A percentile compares a stretch with the other conserved stretches of the same genome.
Conservation (phyloP, 1,140 invertebrate genomes). For the Platyscapa corneri region DNA sequence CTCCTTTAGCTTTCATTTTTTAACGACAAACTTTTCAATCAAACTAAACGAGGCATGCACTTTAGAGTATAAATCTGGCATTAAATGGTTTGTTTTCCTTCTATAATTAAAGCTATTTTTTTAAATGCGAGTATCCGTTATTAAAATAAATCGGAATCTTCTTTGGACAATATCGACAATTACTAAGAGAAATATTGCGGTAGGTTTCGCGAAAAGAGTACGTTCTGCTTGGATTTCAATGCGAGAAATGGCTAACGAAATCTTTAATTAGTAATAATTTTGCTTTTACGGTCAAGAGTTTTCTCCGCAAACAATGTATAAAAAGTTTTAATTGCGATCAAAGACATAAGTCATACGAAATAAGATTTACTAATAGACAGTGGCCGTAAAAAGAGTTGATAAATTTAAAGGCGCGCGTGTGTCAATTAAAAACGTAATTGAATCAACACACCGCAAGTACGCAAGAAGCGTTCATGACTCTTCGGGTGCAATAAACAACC, state of each 20-base stretch:
- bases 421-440: conserved; percentile 51
- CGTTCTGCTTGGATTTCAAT: neutral
- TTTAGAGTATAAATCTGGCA: too few relatives aligned
- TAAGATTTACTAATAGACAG: conserved; percentile 25
- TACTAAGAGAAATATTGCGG: neutral
- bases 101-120: too few relatives aligned
- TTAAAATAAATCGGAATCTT: too few relatives aligned
- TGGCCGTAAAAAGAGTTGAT: conserved; percentile 11
- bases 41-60: too few relatives aligned
- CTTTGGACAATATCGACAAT: neutral
- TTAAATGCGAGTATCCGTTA: too few relatives aligned
- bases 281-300: neutral
- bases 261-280: conserved; percentile 32
- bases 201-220: neutral
- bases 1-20: neutral
- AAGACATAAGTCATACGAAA: conserved; percentile 34
- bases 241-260: neutral
- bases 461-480: neutral
- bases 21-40: neutral
- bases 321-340: conserved; percentile 31
- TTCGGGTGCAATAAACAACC: conserved; percentile 8
- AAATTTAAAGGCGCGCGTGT: conserved; percentile 30
- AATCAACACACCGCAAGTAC: conserved; percentile 4
- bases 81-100: too few relatives aligned
- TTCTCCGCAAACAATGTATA: conserved; percentile 17